Base-by-base conservation (phyloP, 2,797 vertebrate genomes). In the Varecia variegata region DNA sequence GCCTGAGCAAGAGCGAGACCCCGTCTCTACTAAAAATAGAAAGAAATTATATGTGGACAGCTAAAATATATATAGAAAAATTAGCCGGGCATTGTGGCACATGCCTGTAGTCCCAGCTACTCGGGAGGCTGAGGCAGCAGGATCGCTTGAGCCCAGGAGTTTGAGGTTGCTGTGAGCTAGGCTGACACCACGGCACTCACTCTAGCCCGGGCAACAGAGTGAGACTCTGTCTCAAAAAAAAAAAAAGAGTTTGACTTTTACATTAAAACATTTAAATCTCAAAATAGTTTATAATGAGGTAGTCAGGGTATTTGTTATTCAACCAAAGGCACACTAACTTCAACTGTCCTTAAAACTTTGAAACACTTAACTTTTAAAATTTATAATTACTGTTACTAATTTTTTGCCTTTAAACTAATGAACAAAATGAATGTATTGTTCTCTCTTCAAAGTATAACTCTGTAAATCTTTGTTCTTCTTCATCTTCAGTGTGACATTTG, bases 401-500 rank as follows among this genome's bases (percentile, higher is more conserved):
- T 58, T 97, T 95, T 93, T 93, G 32, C 40, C 40, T 71, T 90
- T 91, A 92, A 94, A n/a, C 45, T 43, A 92, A 40, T 85, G 38
- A 92, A 84, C 12, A 93, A 87, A 84, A 77, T 77, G 10, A 80
- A 58, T 93, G 5, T 85, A 45, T 91, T 93, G 15, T 90, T 83
- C 18, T 95, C 18, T 82, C 30, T 79, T 50, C 9, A 40, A 65
- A 84, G 20, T 73, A 50, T 80, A 58, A 56, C 25, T 86, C 68
- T 93, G 89, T 97, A 98, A 97, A 94, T 96, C 93, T 35, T 32
- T 98, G 95, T 94, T 97, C 96, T 94, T 97, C 96, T 95, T 95
- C 30, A 74, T 91, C 97, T 96, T 45, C 98, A 99, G 99, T 99
- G 99, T 98, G 99, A 99, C 88, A 99, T 99, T 98, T 99, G 99